These are phyloP conservation scores for Drosophila setifemur DNA, from an alignment of 1,140 invertebrate genomes.

Conservation along the genomic window DNA sequence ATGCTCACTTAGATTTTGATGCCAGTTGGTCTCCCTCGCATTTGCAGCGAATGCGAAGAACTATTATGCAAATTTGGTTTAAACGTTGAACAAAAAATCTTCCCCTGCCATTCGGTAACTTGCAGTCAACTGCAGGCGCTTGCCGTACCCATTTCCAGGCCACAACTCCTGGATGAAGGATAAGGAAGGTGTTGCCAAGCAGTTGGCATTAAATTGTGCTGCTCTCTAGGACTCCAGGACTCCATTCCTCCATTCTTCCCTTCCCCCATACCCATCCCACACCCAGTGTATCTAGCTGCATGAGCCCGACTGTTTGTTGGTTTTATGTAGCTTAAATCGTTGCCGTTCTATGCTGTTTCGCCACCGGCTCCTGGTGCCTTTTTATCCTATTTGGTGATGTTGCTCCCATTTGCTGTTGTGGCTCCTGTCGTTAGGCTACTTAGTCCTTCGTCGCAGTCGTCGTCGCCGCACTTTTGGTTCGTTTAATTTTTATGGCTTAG, in stretches of 20 bases:
- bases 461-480: constrained; percentile 42
- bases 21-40: constrained; percentile 26
- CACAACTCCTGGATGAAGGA: constrained; percentile 24
- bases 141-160: background rate
- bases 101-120: constrained; percentile 39
- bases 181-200: constrained; percentile 53
- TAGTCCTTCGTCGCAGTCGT: constrained; percentile 48
- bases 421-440: constrained; percentile 63
- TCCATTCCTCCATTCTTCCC: too few species aligned
- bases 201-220: constrained; percentile 38
- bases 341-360: constrained; percentile 16
- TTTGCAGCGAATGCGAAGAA: constrained; percentile 45
- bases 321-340: constrained; percentile 71
- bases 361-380: constrained; percentile 1
- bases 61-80: constrained; percentile 67
- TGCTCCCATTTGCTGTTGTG: constrained; percentile 9
- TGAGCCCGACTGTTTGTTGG: constrained; percentile 35
- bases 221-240: constrained; percentile 1
- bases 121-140: constrained; percentile 54
- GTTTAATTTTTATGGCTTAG: constrained; percentile 62
- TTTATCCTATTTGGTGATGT: constrained; percentile 9
- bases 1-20: constrained; percentile 66
- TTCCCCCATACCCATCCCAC: background rate
- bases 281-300: constrained; percentile 51
- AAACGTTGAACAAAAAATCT: constrained; percentile 55